These are phyloP conservation scores for Gallinago stenura DNA, from an alignment of 2,797 vertebrate species.

Conservation along the genomic window DNA sequence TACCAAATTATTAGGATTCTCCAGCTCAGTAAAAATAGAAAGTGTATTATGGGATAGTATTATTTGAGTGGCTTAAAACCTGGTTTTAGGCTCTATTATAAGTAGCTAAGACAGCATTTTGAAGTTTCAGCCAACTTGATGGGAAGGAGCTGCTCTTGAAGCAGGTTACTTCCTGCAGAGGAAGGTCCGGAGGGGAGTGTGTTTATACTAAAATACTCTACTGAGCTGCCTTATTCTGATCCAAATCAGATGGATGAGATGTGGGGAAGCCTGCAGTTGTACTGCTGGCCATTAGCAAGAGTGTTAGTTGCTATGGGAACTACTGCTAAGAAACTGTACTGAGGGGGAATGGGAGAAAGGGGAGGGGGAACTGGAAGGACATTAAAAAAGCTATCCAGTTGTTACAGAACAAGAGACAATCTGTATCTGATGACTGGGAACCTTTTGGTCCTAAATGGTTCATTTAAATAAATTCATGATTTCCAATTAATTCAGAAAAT, in stretches of 20 bases:
- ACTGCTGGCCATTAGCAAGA: constrained; percentile 76
- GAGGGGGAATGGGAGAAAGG: constrained; percentile 59
- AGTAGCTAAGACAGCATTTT: constrained; percentile 36
- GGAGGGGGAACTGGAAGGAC: constrained; percentile 58
- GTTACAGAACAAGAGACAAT: constrained; percentile 71
- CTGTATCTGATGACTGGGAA: constrained; percentile 55
- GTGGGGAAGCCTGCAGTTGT: constrained; percentile 73
- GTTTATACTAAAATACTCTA: constrained; percentile 60
- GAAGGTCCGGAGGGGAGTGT: constrained; percentile 51
- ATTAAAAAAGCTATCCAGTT: constrained; percentile 73
- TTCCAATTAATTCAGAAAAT: constrained; percentile 82
- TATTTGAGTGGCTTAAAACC: constrained; percentile 7
- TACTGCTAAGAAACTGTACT: constrained; percentile 72
- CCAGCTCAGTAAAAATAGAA: background rate
- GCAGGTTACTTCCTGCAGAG: constrained; percentile 65
- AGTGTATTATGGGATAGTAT: background rate
- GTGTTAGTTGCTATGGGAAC: constrained; percentile 82
- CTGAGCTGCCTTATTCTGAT: constrained; percentile 63
- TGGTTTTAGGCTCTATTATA: background rate
- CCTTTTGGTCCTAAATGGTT: constrained; percentile 58
- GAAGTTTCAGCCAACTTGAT: constrained; percentile 37
- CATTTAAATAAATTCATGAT: constrained; percentile 76
- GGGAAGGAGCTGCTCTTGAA: constrained; percentile 43
- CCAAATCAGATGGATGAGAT: constrained; percentile 70
- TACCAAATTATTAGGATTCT: background rate